Evolutionary conservation across 2,113 vertebrate genomes (phyloP), one percentile per base, ranked within the genome.

Genomic region (Menura novaehollandiae): DNA sequence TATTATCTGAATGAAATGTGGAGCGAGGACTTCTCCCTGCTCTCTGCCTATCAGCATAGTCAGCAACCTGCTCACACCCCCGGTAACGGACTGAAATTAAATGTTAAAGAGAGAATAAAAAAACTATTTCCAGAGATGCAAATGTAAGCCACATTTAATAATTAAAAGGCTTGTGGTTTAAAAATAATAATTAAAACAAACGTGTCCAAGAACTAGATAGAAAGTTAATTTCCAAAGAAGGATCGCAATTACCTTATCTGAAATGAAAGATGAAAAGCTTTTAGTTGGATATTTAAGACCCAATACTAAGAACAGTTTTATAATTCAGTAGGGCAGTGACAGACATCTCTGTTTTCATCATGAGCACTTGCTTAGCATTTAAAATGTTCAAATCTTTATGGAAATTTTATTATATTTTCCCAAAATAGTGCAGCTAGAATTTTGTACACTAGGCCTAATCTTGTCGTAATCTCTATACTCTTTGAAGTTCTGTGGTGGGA

Each of bases 1-100:
- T 98, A 52, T 94, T 97, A 96, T 93, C 85, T 94, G 97, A 97
- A 91, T 96, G 97, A 97, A 97, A 96, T 86, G 83, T 87, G 88
- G 80, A 94, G 91, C 62, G 35, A 96, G 66, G 71, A 11, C 85
- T 82, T 80, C 62, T 82, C 73, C 92, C 62, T 6, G 2, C 59
- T 84, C 32, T 41, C 74, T 68, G 87, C 88, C 77, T 83, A 89
- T 97, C 85, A 80, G 88, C 69, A 32, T 74, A 91, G 96, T 93
- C 94, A 93, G 96, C 73, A 67, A 2, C 59, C 37, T 58, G 52
- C n/a, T 82, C 41, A 23, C 85, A 85, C 69, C 62, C 56, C 51
- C 1, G 1, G 13, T 59, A 80, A 81, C 32, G 68, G 46, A 17
- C 35, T 33, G 56, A 49, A 86, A 77, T 35, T 21, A 75, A 91